Conservation (phyloP, 2,113 vertebrate genomes). For the Xenopus laevis region DNA sequence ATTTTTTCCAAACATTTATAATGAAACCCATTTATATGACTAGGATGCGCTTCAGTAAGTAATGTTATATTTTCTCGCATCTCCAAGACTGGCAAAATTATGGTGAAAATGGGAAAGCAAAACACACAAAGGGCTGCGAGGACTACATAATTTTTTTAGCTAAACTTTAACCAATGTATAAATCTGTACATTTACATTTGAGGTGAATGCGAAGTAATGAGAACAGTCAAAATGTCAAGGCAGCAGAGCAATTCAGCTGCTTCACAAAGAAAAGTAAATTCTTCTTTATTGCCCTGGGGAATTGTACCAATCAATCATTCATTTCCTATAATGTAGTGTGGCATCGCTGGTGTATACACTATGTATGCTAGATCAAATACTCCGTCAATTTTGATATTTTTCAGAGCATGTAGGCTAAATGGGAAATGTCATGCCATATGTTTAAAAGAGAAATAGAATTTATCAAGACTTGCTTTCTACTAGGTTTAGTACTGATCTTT, state of each 20-base stretch:
- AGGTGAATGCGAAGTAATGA: slow-evolving; percentile 28
- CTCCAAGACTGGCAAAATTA: no score
- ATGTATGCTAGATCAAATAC: slow-evolving; percentile 20
- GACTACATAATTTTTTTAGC: background rate
- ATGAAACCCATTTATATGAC: no score
- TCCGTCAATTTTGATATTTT: slow-evolving; percentile 10
- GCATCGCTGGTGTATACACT: slow-evolving; percentile 10
- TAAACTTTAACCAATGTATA: slow-evolving; percentile 2
- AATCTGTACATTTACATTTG: slow-evolving; percentile 20
- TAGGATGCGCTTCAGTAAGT: no score
- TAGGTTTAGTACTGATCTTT: no score
- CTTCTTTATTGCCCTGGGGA: slow-evolving; percentile 20
- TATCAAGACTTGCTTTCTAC: no score
- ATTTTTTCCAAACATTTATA: no score
- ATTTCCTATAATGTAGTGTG: slow-evolving; percentile 3
- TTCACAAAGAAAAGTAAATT: slow-evolving; percentile 7
- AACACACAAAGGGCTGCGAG: background rate
- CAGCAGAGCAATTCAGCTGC: slow-evolving; percentile 8
- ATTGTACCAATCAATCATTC: slow-evolving; percentile 24
- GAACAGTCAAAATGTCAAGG: slow-evolving; percentile 33
- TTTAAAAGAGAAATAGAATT: no score
- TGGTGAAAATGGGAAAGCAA: no score
- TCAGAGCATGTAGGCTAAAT: slow-evolving; percentile 1
- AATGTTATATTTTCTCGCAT: no score
- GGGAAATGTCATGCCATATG: slow-evolving; percentile 9